Percentiles rank a stretch among this genome's conserved stretches.
Conservation (phyloP, 2,888 invertebrate species). For the Rhagonycha lutea region DNA sequence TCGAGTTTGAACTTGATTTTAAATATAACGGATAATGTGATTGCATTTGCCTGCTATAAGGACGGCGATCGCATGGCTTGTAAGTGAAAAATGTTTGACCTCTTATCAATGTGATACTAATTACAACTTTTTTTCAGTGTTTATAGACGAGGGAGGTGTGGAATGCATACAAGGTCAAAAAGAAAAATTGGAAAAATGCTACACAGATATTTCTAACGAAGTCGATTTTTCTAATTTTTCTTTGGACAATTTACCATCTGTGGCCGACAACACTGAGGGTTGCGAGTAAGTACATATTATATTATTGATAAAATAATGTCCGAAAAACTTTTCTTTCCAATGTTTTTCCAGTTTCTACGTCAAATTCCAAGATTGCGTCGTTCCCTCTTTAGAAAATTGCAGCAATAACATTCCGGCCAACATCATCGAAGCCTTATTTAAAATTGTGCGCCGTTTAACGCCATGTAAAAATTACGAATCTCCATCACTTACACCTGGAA, state of each 20-base stretch:
- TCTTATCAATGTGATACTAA: not conserved
- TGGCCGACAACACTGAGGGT: not conserved
- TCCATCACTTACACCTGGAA: not conserved
- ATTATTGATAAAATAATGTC: not conserved
- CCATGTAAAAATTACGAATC: slow-evolving; percentile 59
- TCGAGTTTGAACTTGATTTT: slow-evolving; percentile 64
- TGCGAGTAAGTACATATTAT: slow-evolving; percentile 13
- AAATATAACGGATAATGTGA: slow-evolving; percentile 70
- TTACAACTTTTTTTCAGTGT: slow-evolving; percentile 1
- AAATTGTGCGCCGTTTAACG: slow-evolving; percentile 69
- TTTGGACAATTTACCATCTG: slow-evolving; percentile 1
- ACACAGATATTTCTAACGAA: not conserved
- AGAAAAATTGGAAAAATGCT: not conserved
- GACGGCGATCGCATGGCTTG: slow-evolving; percentile 82
- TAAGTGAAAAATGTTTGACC: slow-evolving; percentile 54
- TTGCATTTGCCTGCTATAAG: slow-evolving; percentile 76
- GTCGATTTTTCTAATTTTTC: not conserved
- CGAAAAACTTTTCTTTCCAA: not conserved
- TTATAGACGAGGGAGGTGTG: slow-evolving; percentile 8
- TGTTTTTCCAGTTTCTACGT: slow-evolving; percentile 59
- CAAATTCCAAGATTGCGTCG: slow-evolving; percentile 62
- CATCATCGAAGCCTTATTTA: slow-evolving; percentile 76
- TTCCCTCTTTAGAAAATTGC: slow-evolving; percentile 67
- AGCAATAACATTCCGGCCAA: slow-evolving; percentile 77
- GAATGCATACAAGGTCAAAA: not conserved